Base-by-base conservation (phyloP, 1,140 invertebrate species). In the Panulirus ornatus region DNA sequence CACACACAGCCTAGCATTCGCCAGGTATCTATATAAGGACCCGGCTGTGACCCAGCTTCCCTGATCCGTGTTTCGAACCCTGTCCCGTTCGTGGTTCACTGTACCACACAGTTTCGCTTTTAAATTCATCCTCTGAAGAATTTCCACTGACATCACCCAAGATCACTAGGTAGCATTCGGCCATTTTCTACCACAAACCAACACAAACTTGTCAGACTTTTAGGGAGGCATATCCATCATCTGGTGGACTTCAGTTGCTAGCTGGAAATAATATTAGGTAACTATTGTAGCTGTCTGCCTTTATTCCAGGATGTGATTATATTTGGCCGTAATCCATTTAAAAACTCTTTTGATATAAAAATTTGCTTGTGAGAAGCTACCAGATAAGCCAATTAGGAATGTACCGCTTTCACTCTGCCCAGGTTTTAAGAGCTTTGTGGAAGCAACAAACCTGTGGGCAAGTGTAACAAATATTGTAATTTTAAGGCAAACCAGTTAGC, bases 111-210 rank as follows among this genome's bases (percentile, higher is more conserved):
- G n/a, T n/a, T n/a, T n/a, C n/a, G n/a, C n/a, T n/a, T n/a, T n/a
- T 63, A 95, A 95, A 93, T 94, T 94, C 90, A 92, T 95, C 85
- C 93, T 95, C 84, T 95, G 93, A 94, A 92, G 30, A 71, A 40
- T 73, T 89, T 51, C 78, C 36, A 34, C n/a, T 71, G 47, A 82
- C 63, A 51, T 38, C n/a, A 30, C 87, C 42, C 87, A 75, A 63
- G 78, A 81, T 40, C 79, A 81, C 79, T 73, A 89, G 88, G 88
- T 82, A 84, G 78, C 71, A 83, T 63, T 82, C 71, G 79, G 79
- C 76, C 63, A 71, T 89, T 84, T 83, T 89, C 66, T 76, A 83
- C 79, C 79, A 51, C 54, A 51, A 79, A 38, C 87, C 40, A n/a
- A 71, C 66, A 27, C 44, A 54, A 34, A 66, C 58, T 66, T 66